Conservation (phyloP, 2,113 vertebrate genomes). For the Bettongia penicillata region DNA sequence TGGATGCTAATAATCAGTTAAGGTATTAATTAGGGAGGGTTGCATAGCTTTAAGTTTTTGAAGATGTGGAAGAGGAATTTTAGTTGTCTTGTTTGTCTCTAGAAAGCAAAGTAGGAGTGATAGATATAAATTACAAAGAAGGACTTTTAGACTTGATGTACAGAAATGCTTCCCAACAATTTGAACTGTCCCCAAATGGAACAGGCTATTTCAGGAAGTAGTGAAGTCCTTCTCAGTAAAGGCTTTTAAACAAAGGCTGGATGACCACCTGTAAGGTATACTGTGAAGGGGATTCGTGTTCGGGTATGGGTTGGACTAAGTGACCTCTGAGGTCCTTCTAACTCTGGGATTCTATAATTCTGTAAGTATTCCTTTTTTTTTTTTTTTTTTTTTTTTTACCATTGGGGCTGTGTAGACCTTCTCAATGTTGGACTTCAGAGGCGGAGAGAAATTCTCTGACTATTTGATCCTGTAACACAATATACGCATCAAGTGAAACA, state of each 20-base stretch:
- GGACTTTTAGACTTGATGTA: not conserved
- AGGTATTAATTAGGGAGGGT: not conserved
- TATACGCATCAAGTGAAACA: slow-evolving; percentile 69
- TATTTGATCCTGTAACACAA: slow-evolving; percentile 67
- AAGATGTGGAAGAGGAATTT: not conserved
- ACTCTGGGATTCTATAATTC: not conserved
- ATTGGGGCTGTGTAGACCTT: slow-evolving; percentile 20
- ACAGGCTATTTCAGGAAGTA: not conserved
- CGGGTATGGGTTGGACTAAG: not conserved
- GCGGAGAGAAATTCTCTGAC: slow-evolving; percentile 64
- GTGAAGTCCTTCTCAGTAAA: not conserved
- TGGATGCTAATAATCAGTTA: not conserved
- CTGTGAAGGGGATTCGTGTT: not conserved
- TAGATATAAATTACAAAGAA: not conserved
- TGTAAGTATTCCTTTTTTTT: not conserved
- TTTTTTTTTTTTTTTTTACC: not conserved
- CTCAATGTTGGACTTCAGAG: slow-evolving; percentile 41
- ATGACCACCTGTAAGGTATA: not conserved
- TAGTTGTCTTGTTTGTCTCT: not conserved
- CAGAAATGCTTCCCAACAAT: not conserved
- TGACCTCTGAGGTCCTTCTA: not conserved
- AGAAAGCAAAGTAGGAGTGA: not conserved
- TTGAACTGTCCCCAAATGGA: not conserved
- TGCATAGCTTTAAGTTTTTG: not conserved
- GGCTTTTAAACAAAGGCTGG: not conserved